Evolutionary conservation across 2,888 invertebrate genomes (phyloP).

Genomic region (Merodon equestris): DNA sequence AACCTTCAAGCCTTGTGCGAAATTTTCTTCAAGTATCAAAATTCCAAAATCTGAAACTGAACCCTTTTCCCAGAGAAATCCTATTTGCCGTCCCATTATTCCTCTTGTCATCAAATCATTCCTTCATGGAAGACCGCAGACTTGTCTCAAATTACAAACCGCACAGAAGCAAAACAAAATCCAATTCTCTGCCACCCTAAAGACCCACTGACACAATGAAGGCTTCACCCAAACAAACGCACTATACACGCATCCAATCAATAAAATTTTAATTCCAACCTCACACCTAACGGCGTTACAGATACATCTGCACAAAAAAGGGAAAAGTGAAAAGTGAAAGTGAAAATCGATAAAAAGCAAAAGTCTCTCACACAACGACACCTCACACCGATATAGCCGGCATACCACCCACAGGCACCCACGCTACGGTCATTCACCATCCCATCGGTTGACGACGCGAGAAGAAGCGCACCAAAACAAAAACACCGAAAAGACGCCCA

Average conservation of each 20-base stretch:
- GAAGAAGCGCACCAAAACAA: conserved; percentile 35
- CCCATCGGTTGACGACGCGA: not conserved
- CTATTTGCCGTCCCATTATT: too few relatives aligned
- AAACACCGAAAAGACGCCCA: conserved; percentile 34
- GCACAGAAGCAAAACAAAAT: too few relatives aligned
- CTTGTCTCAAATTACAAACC: too few relatives aligned
- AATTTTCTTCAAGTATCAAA: too few relatives aligned
- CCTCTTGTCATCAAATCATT: too few relatives aligned
- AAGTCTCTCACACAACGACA: conserved; percentile 18
- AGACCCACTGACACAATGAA: not conserved
- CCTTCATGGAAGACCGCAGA: too few relatives aligned
- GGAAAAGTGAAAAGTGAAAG: conserved; percentile 26
- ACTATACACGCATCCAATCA: not conserved
- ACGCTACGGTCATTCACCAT: not conserved
- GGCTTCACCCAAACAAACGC: not conserved
- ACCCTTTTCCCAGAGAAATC: too few relatives aligned
- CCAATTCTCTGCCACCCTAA: too few relatives aligned
- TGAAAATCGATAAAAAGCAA: conserved; percentile 35
- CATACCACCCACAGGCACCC: conserved; percentile 10
- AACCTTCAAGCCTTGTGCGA: too few relatives aligned
- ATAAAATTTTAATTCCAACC: not conserved
- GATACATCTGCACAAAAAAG: not conserved
- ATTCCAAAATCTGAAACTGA: too few relatives aligned
- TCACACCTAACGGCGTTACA: too few relatives aligned
- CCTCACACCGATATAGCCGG: conserved; percentile 14